Evolutionary conservation across 2,888 invertebrate genomes (phyloP), one percentile per base, ranked within the genome.

Genomic region (Amphipoea lucens): DNA sequence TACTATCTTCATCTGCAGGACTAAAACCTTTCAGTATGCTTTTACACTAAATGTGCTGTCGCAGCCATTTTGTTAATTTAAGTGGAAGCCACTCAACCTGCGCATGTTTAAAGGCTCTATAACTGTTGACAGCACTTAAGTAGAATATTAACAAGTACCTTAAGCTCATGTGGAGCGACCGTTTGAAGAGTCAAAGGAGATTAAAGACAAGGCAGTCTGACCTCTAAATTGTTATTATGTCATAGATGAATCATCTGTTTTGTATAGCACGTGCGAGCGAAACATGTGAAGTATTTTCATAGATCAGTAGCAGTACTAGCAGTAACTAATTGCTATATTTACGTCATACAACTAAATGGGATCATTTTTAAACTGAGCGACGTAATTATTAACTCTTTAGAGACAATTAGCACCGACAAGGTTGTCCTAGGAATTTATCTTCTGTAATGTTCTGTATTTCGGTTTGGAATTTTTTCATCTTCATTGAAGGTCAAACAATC

Each of bases 241-340:
- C 81, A 70, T 70, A 40, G 1, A 76, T 84, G 87, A 84, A 62
- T 87, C 67, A 84, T 60, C 29, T 67, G 63, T 51, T 62, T 29
- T 57, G 40, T 29, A 63, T 12, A n/a, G 75, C 72, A 84, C 79
- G 79, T 83, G 84, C 45, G 40, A 68, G n/a, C 48, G 17, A 11
- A 69, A 71, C 73, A 84, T 74, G 85, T 76, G 87, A 84, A 78
- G 40, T 63, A 51, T 40, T 23, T 74, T 60, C 29, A 74, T 63
- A 74, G 54, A 73, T 75, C 36, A 45, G 14, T 51, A 42, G 62
- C 29, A 57, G 79, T 78, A 45, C 12, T 51, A 42, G 66, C 29
- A 57, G 79, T 78, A 84, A 80, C 74, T 80, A 87, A 79, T 84
- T 76, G 73, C 66, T 76, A 75, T 42, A 79, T 79, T 73, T 65